These are phyloP conservation scores for Alces alces DNA, from an alignment of 2,113 vertebrate genomes.

Conservation along the genomic window DNA sequence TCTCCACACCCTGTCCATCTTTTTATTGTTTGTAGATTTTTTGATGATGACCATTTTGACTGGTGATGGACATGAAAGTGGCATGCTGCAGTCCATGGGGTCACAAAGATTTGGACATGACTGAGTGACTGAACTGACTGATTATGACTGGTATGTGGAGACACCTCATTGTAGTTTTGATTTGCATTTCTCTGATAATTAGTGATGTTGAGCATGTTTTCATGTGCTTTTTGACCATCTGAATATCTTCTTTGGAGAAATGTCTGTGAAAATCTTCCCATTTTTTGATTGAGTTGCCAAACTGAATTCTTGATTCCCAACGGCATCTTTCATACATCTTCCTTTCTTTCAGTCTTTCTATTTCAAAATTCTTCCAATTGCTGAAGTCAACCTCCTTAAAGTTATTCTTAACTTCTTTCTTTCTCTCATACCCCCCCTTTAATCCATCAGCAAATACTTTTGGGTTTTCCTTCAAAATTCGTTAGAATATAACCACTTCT, in stretches of 20 bases:
- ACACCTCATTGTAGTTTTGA: neutral
- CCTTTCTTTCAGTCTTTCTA: neutral
- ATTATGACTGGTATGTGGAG: neutral
- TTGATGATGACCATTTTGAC: neutral
- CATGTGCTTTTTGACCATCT: neutral
- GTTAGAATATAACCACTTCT: neutral
- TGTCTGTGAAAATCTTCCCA: neutral
- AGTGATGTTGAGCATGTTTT: neutral
- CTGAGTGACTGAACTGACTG: neutral
- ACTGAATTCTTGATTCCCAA: neutral
- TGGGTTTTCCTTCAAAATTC: neutral
- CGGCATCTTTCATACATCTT: neutral
- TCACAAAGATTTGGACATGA: neutral
- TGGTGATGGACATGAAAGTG: neutral
- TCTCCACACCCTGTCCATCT: neutral
- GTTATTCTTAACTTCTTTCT: neutral
- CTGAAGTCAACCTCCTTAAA: neutral
- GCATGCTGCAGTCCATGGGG: neutral
- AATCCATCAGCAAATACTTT: neutral
- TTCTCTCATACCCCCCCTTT: neutral
- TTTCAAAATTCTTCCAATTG: neutral
- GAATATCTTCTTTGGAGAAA: neutral
- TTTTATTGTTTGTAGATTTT: neutral
- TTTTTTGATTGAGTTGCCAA: neutral
- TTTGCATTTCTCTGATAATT: neutral